phyloP scores from a whole-genome alignment of 1,140 invertebrate species.

The Drosophila kurseongensis region DNA sequence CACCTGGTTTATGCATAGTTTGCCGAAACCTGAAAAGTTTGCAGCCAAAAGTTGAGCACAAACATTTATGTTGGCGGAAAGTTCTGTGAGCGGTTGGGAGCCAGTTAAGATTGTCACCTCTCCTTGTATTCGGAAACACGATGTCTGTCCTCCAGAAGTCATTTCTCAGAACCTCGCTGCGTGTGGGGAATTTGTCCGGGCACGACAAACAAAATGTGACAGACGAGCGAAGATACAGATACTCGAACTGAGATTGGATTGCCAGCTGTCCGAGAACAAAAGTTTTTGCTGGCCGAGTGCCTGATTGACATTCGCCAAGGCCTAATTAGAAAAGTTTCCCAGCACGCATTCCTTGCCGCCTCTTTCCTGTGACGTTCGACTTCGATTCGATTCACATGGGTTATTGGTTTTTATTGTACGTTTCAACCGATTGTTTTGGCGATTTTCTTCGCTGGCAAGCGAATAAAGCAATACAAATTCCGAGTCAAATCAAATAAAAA shows the following conservation, averaged over 20 bases:
- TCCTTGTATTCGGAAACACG: constrained; percentile 2
- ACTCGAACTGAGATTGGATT: constrained; percentile 14
- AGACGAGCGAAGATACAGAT: constrained; percentile 36
- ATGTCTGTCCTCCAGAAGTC: constrained; percentile 2
- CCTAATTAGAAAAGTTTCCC: constrained; percentile 77
- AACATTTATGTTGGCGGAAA: constrained; percentile 28
- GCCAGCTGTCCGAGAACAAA: constrained; percentile 34
- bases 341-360: constrained; percentile 23
- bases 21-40: constrained; percentile 51
- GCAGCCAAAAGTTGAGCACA: constrained; percentile 48
- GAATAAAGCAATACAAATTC: constrained; percentile 50
- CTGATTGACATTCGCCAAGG: constrained; percentile 65
- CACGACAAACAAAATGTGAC: constrained; percentile 32
- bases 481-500: constrained; percentile 54
- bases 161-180: neutral
- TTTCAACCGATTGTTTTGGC: constrained; percentile 70
- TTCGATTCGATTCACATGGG: constrained; percentile 33
- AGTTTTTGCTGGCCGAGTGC: constrained; percentile 44
- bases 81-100: constrained; percentile 9
- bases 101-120: constrained; percentile 31
- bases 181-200: constrained; percentile 12
- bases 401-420: constrained; percentile 66
- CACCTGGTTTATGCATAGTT: constrained; percentile 57
- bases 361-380: constrained; percentile 20
- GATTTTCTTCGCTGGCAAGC: constrained; percentile 41